phyloP scores from a whole-genome alignment of 2,797 vertebrate species.

The Pseudotriccus pelzelni region DNA sequence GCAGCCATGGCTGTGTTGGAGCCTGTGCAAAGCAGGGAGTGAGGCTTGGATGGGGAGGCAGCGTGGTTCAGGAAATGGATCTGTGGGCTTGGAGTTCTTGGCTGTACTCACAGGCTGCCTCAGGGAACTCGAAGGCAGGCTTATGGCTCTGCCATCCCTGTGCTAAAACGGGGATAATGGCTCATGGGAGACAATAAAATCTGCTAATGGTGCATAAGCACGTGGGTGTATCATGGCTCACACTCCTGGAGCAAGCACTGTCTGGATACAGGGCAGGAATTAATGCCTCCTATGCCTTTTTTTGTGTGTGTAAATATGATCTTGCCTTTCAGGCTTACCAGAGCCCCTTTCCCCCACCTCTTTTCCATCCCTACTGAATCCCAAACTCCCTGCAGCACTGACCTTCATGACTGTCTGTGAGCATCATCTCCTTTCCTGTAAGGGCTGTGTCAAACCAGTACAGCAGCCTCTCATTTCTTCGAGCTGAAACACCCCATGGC shows the following conservation, averaged over 20 bases:
- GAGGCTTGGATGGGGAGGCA: not conserved
- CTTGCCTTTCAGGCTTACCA: not conserved
- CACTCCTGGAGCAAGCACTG: not conserved
- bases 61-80: rapidly evolving
- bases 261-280: not conserved
- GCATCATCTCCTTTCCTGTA: not conserved
- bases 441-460: not conserved
- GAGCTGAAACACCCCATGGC: not conserved
- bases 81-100: not conserved
- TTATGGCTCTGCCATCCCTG: not conserved
- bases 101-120: not conserved
- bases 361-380: not conserved
- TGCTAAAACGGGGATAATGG: not conserved
- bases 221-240: not conserved
- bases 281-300: not conserved
- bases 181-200: not conserved
- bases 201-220: not conserved
- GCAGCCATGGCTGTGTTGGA: not conserved
- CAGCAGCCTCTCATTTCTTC: not conserved
- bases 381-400: not conserved
- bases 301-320: not conserved
- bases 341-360: not conserved
- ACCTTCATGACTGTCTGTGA: not conserved
- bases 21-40: not conserved
- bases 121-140: not conserved